Evolutionary conservation across 2,888 invertebrate species (phyloP), one percentile per base, ranked within the genome.

Genomic region (Apamea anceps): DNA sequence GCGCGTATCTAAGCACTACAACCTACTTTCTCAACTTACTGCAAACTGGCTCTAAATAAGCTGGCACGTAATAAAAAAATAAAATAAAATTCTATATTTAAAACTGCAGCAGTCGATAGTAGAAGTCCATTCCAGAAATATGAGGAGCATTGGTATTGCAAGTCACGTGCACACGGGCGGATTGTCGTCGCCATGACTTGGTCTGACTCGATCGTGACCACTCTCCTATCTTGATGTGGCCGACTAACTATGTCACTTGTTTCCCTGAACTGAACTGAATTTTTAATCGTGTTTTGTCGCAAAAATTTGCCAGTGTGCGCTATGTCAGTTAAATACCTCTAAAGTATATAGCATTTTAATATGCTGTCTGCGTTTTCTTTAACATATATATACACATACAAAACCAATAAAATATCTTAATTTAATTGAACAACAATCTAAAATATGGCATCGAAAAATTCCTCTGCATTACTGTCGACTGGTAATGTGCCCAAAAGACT

Each of bases 171-270:
- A 48, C 60, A 66, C 67, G 75, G 70, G 51, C 87, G 83, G 85
- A 81, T 79, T 87, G 91, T 91, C 91, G 92, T 90, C 89, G 86
- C 75, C 75, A 80, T 84, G 90, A 88, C 91, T 89, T 91, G 76
- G 76, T 87, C 72, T 84, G 90, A 87, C 91, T 89, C 92, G 79
- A 77, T 89, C 91, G 91, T 93, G 93, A 92, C 90, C 87, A 85
- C 76, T 81, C 62, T 80, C 66, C 82, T 87, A 92, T 92, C 91
- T 90, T 86, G 89, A 91, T 89, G 87, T 77, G 51, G 54, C 57
- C 62, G 77, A 67, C 75, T 63, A 37, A 74, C 66, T 80, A 75
- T 75, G 77, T 63, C 80, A 21, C 45, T 67, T 32, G 48, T 83
- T 84, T 84, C 76, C 80, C 80, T 74, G 77, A 87, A 82, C 54